Evolutionary conservation across 2,888 invertebrate genomes (phyloP).

Genomic region (Scotopteryx bipunctaria): DNA sequence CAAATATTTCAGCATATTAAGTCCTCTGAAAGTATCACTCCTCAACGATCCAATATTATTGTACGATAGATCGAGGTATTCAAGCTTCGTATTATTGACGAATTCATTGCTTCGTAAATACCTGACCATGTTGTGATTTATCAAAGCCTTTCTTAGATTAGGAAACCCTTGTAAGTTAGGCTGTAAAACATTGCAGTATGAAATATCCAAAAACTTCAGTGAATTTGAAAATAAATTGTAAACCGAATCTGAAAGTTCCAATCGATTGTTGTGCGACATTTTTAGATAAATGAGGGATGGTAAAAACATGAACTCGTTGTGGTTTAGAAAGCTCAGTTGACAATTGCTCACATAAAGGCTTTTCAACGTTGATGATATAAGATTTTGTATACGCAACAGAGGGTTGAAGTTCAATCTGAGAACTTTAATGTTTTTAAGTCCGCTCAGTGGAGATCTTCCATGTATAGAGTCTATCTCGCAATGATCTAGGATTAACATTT

Average conservation of each 20-base stretch:
- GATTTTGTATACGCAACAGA: slow-evolving; percentile 65
- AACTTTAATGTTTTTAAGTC: slow-evolving; percentile 78
- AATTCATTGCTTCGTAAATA: slow-evolving; percentile 84
- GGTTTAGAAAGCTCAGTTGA: slow-evolving; percentile 75
- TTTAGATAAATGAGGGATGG: slow-evolving; percentile 84
- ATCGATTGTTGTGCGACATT: slow-evolving; percentile 84
- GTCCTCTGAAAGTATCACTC: slow-evolving; percentile 83
- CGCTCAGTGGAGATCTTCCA: slow-evolving; percentile 75
- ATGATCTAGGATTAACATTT: slow-evolving; percentile 83
- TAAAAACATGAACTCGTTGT: slow-evolving; percentile 81
- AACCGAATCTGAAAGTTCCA: slow-evolving; percentile 71
- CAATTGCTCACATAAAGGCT: slow-evolving; percentile 84
- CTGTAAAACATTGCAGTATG: slow-evolving; percentile 84
- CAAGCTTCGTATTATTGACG: slow-evolving; percentile 83
- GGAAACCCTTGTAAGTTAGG: slow-evolving; percentile 85
- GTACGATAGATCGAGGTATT: slow-evolving; percentile 85
- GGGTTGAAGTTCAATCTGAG: slow-evolving; percentile 82
- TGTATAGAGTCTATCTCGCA: slow-evolving; percentile 84
- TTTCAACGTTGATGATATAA: slow-evolving; percentile 78
- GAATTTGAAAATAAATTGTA: slow-evolving; percentile 75
- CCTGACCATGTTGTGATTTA: slow-evolving; percentile 86
- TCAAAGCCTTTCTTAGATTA: slow-evolving; percentile 80
- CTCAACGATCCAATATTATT: slow-evolving; percentile 86
- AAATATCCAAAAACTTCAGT: slow-evolving; percentile 83
- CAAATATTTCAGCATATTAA: slow-evolving; percentile 82